These are phyloP conservation scores for Temnothorax longispinosus DNA, from an alignment of 1,140 invertebrate genomes.

Conservation along the genomic window DNA sequence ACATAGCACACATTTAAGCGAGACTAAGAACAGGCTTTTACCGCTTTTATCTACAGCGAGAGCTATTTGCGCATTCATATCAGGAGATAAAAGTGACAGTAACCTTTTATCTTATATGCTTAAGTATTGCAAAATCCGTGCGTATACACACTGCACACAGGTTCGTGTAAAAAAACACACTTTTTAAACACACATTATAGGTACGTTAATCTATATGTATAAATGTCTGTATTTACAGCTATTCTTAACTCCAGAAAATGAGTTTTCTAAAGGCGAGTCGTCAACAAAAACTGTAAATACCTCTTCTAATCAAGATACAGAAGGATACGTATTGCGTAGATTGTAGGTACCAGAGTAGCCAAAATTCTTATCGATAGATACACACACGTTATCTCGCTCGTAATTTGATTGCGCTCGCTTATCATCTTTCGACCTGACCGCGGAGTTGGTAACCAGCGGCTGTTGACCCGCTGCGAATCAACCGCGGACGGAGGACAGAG, in stretches of 20 bases:
- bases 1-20: not conserved
- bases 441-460: slow-evolving; percentile 38
- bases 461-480: not conserved
- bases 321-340: too few relatives aligned
- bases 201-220: not conserved
- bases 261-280: not conserved
- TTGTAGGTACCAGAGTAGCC: not conserved
- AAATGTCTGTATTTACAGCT: too few relatives aligned
- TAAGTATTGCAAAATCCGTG: not conserved
- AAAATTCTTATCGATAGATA: not conserved
- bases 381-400: not conserved
- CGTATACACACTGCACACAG: not conserved
- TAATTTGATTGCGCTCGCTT: not conserved
- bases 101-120: slow-evolving; percentile 38
- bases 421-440: not conserved
- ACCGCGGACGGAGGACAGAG: not conserved
- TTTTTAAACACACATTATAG: not conserved
- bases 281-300: not conserved
- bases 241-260: not conserved
- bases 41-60: not conserved
- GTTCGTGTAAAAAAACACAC: not conserved
- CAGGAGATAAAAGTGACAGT: slow-evolving; percentile 43
- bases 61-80: not conserved
- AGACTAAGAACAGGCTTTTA: not conserved
- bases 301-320: not conserved